phyloP scores from a whole-genome alignment of 1,140 invertebrate genomes.

The Globodera ellingtonae region DNA sequence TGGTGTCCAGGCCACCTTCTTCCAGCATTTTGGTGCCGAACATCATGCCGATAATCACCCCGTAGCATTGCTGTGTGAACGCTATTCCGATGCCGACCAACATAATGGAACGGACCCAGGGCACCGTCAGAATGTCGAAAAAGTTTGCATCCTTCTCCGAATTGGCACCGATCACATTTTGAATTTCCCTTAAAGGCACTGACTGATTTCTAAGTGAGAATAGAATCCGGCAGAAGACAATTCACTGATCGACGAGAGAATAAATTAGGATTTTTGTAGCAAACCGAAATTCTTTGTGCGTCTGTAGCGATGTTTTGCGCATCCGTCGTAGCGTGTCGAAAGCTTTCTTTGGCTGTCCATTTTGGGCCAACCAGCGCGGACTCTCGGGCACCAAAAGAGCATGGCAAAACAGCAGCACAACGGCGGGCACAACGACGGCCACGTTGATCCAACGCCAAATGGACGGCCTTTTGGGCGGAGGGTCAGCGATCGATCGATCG shows the following conservation, averaged over 20 bases:
- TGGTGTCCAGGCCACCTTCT: slow-evolving; percentile 23
- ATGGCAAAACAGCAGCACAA: slow-evolving; percentile 11
- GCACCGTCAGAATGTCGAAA: slow-evolving; percentile 8
- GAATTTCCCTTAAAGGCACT: not conserved
- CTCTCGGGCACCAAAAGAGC: slow-evolving; percentile 23
- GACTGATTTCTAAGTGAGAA: too few species aligned
- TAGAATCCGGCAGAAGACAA: too few species aligned
- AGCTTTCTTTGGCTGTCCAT: not conserved
- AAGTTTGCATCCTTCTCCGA: not conserved
- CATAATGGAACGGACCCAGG: slow-evolving; percentile 22
- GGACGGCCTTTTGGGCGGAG: not conserved
- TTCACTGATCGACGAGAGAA: not conserved
- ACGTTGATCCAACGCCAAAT: slow-evolving; percentile 30
- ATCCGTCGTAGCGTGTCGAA: slow-evolving; percentile 18
- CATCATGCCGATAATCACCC: slow-evolving; percentile 20
- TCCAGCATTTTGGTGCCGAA: slow-evolving; percentile 16
- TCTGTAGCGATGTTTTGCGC: slow-evolving; percentile 5
- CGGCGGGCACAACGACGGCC: slow-evolving; percentile 3
- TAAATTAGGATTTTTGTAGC: too few species aligned
- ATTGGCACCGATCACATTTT: not conserved
- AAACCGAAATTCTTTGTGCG: slow-evolving; percentile 20
- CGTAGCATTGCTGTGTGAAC: slow-evolving; percentile 22
- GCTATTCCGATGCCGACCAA: slow-evolving; percentile 17
- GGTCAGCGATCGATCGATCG: not conserved
- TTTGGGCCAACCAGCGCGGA: slow-evolving; percentile 27